Evolutionary conservation across 1,140 invertebrate species (phyloP), one percentile per base, ranked within the genome.

Genomic region (Akabosia matsudoensis): DNA sequence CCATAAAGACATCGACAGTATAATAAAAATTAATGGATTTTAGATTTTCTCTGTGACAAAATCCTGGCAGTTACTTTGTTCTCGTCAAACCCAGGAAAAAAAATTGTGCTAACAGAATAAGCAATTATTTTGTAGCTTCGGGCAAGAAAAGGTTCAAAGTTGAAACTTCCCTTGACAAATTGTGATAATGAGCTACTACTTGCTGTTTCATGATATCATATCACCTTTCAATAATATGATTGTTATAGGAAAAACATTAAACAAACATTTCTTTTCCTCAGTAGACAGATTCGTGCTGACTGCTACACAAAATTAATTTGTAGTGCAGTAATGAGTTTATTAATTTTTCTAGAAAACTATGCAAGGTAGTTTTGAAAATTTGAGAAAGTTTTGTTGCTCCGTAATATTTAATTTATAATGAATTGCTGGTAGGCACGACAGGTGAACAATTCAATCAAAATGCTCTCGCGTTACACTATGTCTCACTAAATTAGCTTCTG

Each of bases 401-500:
- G 24, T 4, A 61, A 61, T 61, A 61, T 4, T 16, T 61, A 67
- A 67, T 13, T 7, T 67, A 31, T 24, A 30, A 31, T 67, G 61
- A 67, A 67, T 67, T 67, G 61, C 24, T 28, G 1, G 3, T 67
- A 30, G 31, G 24, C 61, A 67, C 61, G 61, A 67, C 31, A 31
- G 22, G n/a, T n/a, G n/a, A n/a, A n/a, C 24, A 61, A 61, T 61
- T 22, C 24, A 61, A 61, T 61, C 54, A 61, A 45, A 45, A 45
- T 18, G 7, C 7, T 45, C 37, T 45, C 18, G 18, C 7, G 37
- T 45, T 10, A 10, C 18, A 10, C 7, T 18, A 7, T 18, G 18
- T 45, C 37, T 45, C 37, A n/a, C 54, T 24, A 61, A 67, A 67
- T 67, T 67, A 67, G 31, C 61, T 28, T 67, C 3, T 61, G n/a